Evolutionary conservation across 2,888 invertebrate species (phyloP), one percentile per base, ranked within the genome.

Genomic region (Drosophila fulvimacula): DNA sequence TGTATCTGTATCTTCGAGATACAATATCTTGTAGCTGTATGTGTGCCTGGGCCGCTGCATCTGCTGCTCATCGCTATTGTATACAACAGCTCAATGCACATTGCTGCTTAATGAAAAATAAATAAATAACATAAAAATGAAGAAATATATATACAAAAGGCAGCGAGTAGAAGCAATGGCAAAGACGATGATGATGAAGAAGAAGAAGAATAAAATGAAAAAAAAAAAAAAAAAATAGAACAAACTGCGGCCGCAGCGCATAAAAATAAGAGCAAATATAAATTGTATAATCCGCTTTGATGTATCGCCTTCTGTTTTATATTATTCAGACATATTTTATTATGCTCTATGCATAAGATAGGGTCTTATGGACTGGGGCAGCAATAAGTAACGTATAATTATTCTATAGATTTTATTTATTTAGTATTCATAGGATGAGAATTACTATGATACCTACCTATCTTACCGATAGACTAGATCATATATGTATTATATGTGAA

Each of bases 251-350:
- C 59, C 48, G 21, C 60, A 21, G 38, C 51, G 58, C 41, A 72
- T 69, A 78, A 69, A 77, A 87, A 87, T 81, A 82, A 82, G 69
- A 73, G 72, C 70, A 80, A 73, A 76, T 86, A 86, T 88, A 88
- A 86, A 86, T 76, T 84, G 83, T 80, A 82, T 86, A 86, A 86
- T 86, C 85, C 90, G 76, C 85, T 86, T 86, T 86, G 85, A 86
- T 86, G 90, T 86, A 86, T 89, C 89, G 85, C 88, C 88, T 89
- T 87, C 83, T 89, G 89, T 84, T 89, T 84, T 84, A 84, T 89
- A 83, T 83, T 83, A 82, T 88, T 83, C 81, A 77, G 87, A 68
- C 89, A 83, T 86, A 82, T 88, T 86, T 88, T 82, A 86, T 87
- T 46, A 38, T 65, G 17, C 65, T 42, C 68, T 65, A 38, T 13